Conservation (phyloP, 2,797 vertebrate genomes). For the Sebastolobus altivelis region DNA sequence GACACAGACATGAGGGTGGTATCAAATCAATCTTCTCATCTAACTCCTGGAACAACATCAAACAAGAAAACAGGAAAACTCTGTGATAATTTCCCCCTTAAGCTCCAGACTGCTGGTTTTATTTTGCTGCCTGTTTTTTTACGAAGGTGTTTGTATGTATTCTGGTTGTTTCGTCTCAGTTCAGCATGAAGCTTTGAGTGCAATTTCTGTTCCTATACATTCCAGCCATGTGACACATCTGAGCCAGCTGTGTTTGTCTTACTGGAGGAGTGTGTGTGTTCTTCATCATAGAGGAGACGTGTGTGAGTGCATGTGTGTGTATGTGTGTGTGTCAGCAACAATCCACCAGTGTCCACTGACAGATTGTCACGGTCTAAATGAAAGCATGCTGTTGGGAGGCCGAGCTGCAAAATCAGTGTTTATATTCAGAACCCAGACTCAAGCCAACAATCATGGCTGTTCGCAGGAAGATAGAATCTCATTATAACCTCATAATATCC, state of each 20-base stretch:
- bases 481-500: constrained; percentile 22
- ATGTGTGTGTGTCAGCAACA: constrained; percentile 19
- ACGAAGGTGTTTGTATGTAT: neutral
- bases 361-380: constrained; percentile 60
- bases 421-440: constrained; percentile 44
- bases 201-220: constrained; percentile 56
- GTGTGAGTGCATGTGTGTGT: constrained; percentile 16
- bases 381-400: constrained; percentile 54
- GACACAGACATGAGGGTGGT: neutral
- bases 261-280: constrained; percentile 51
- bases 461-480: constrained; percentile 32
- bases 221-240: constrained; percentile 64
- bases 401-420: constrained; percentile 24
- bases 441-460: constrained; percentile 25
- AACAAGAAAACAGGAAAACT: neutral
- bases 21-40: neutral
- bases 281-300: constrained; percentile 44
- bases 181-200: constrained; percentile 9
- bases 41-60: neutral
- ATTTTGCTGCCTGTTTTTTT: constrained; percentile 8
- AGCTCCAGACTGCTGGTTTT: constrained; percentile 6
- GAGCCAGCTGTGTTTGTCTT: constrained; percentile 79
- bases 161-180: neutral
- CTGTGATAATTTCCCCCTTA: constrained; percentile 11
- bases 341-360: constrained; percentile 44